These are phyloP conservation scores for Falco biarmicus DNA, from an alignment of 2,797 vertebrate genomes.

Conservation along the genomic window DNA sequence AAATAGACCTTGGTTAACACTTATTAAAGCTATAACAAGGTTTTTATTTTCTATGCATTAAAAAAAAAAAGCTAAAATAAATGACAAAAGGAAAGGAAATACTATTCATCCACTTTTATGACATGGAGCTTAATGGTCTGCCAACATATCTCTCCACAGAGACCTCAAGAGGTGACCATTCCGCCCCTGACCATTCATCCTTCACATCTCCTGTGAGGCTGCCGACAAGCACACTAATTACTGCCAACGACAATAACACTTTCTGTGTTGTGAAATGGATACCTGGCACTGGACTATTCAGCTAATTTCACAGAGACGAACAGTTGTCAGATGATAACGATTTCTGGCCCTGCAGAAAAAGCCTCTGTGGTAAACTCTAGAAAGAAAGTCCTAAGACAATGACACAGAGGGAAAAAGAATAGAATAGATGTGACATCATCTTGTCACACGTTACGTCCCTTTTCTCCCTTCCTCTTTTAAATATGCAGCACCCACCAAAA, in stretches of 20 bases:
- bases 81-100: background rate
- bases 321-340: background rate
- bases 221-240: background rate
- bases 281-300: slow-evolving; percentile 14
- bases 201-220: background rate
- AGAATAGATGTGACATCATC: background rate
- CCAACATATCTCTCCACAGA: background rate
- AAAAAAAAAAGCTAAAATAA: background rate
- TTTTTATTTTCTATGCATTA: background rate
- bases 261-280: slow-evolving; percentile 24
- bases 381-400: background rate
- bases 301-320: background rate
- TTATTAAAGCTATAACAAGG: background rate
- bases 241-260: background rate
- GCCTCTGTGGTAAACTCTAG: background rate
- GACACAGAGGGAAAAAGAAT: background rate
- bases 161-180: background rate
- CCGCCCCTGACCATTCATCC: background rate
- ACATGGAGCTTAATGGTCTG: background rate
- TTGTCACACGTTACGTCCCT: background rate
- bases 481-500: background rate
- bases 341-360: slow-evolving; percentile 1
- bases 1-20: background rate
- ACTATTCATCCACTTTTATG: background rate
- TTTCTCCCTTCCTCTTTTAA: background rate